phyloP scores from a whole-genome alignment of 1,140 invertebrate genomes.

The Hetaerina americana region DNA sequence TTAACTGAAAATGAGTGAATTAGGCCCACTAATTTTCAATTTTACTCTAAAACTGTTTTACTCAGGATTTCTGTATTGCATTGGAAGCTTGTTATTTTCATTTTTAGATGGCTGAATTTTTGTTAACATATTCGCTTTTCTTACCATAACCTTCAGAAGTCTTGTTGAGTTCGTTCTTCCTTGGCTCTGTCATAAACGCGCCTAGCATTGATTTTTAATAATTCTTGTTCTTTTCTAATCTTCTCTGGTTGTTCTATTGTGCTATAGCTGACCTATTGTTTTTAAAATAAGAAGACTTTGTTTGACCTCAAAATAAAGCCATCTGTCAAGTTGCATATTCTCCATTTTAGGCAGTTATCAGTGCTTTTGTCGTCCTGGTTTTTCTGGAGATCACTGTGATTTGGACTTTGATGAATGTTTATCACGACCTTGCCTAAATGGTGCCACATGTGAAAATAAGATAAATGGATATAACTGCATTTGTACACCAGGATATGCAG shows the following conservation, averaged over 20 bases:
- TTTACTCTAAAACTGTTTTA: too few species aligned
- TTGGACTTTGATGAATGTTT: slow-evolving; percentile 79
- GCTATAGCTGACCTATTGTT: background rate
- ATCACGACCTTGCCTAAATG: slow-evolving; percentile 75
- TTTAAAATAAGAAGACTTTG: background rate
- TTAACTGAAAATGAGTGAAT: too few species aligned
- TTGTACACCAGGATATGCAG: slow-evolving; percentile 69
- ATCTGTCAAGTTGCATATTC: background rate
- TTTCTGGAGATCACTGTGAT: slow-evolving; percentile 67
- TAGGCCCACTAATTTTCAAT: too few species aligned
- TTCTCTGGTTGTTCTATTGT: background rate
- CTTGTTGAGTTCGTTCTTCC: too few species aligned
- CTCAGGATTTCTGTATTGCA: too few species aligned
- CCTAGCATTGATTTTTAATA: background rate
- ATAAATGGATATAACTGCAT: slow-evolving; percentile 75
- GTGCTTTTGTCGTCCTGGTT: slow-evolving; percentile 76
- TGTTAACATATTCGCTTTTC: too few species aligned
- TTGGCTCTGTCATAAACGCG: too few species aligned
- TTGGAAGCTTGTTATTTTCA: too few species aligned
- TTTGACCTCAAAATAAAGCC: background rate
- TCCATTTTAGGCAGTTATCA: slow-evolving; percentile 51
- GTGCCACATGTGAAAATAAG: slow-evolving; percentile 71
- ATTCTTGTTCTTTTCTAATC: background rate
- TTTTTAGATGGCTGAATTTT: too few species aligned
- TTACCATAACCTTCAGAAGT: too few species aligned